Base-by-base conservation (phyloP, 2,888 invertebrate species). In the Mechanitis messenoides region DNA sequence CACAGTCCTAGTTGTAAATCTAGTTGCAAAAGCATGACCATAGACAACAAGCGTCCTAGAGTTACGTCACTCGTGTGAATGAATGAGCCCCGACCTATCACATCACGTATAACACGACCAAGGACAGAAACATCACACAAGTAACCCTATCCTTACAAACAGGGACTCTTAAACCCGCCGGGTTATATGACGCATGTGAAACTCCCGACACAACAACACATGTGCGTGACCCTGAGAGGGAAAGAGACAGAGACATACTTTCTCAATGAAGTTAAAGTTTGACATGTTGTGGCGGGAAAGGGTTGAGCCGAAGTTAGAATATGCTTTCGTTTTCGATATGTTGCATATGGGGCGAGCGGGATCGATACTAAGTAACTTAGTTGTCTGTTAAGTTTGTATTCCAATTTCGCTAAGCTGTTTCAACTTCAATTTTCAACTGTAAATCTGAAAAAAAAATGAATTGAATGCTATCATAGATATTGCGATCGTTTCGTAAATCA, bases 1-100 rank as follows among this genome's bases (percentile, higher is more conserved):
- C 87, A 89, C 89, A 87, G 88, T 87, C 88, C 85, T 87, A 85
- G 87, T 87, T 86, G 84, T 87, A 88, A 87, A 87, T 88, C 86
- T 87, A 81, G 86, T 89, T 88, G 87, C 88, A 85, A 88, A 86
- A 87, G 83, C 84, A 87, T 85, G 88, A 88, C 87, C 89, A 84
- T 77, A 83, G 84, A 84, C 87, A 87, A 87, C 83, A 76, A 75
- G 77, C 78, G 77, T 77, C 50, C 31, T 7, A 4, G 20, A 12
- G 2, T 31, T 7, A 31, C 42, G 42, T 35, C 66, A 67, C 63
- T 63, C 67, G 64, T 68, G 68, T 70, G 70, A 63, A 68, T 84
- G 80, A 86, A 87, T 84, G 85, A 79, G 72, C 75, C 78, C 79
- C 71, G 67, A 82, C 64, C 64, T 68, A 60, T 80, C 77, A 65